phyloP scores from a whole-genome alignment of 2,797 vertebrate genomes.

The Crypturellus tataupa region DNA sequence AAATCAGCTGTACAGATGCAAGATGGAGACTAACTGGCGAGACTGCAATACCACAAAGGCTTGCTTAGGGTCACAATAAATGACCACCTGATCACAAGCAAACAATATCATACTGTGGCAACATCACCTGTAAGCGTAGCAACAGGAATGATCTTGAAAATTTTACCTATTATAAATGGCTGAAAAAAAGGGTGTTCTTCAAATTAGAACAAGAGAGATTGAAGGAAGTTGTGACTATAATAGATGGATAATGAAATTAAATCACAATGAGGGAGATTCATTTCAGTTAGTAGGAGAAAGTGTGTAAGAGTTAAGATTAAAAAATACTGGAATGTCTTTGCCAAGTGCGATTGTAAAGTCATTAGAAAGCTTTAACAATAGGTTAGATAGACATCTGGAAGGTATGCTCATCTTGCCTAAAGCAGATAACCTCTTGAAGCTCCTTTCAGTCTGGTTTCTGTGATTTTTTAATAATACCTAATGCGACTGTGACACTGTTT shows the following conservation, averaged over 20 bases:
- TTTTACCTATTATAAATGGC: not conserved
- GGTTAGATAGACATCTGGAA: not conserved
- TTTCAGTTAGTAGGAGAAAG: not conserved
- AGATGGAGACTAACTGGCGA: not conserved
- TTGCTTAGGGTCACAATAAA: not conserved
- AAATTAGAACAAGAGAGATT: not conserved
- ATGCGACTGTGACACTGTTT: not conserved
- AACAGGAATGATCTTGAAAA: not conserved
- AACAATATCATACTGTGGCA: not conserved
- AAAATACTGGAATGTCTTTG: not conserved
- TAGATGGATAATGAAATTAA: not conserved
- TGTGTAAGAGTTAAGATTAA: not conserved
- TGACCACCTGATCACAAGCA: not conserved
- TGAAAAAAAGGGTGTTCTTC: not conserved
- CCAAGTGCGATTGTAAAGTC: rapidly evolving
- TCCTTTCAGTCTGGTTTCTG: not conserved
- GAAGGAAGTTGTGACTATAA: not conserved
- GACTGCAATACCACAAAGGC: rapidly evolving
- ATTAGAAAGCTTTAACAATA: not conserved
- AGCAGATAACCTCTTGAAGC: not conserved
- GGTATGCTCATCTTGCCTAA: not conserved
- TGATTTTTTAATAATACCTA: not conserved
- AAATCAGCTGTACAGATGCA: not conserved
- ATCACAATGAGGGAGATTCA: not conserved
- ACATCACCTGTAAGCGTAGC: not conserved